These are phyloP conservation scores for Enoplosus armatus DNA, from an alignment of 2,797 vertebrate species.

Conservation along the genomic window DNA sequence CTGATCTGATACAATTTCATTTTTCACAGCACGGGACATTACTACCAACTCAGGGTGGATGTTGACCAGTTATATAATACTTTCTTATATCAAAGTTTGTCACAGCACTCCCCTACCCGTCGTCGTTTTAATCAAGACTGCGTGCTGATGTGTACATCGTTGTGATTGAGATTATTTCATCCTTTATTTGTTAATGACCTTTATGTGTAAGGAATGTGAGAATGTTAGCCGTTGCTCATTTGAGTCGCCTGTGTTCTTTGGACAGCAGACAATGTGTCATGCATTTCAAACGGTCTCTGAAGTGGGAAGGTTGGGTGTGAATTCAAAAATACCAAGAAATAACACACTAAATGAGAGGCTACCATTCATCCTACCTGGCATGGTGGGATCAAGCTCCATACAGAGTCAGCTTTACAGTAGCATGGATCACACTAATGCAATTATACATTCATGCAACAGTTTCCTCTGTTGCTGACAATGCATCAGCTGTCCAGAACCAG, in stretches of 20 bases:
- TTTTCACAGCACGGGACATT: conserved; percentile 45
- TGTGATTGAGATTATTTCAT: conserved; percentile 38
- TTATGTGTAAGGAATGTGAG: conserved; percentile 70
- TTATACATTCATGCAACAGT: conserved; percentile 20
- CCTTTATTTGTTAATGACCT: conserved; percentile 68
- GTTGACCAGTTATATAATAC: conserved; percentile 33
- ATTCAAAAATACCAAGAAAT: conserved; percentile 66
- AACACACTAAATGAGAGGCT: conserved; percentile 60
- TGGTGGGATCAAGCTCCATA: conserved; percentile 9
- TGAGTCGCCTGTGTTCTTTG: conserved; percentile 60
- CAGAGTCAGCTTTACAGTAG: conserved; percentile 9
- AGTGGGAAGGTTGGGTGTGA: conserved; percentile 60
- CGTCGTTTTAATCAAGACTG: conserved; percentile 39
- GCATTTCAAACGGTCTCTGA: conserved; percentile 52
- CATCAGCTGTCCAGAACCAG: conserved; percentile 39
- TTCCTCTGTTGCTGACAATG: conserved; percentile 14
- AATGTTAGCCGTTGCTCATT: conserved; percentile 60
- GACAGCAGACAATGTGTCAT: conserved; percentile 66
- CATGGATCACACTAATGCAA: conserved; percentile 14
- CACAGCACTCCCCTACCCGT: conserved; percentile 38
- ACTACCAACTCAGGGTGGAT: conserved; percentile 25
- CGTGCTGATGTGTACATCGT: conserved; percentile 21
- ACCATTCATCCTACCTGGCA: conserved; percentile 51
- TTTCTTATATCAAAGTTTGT: conserved; percentile 43
- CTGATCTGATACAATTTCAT: conserved; percentile 35